Evolutionary conservation across 2,113 vertebrate genomes (phyloP).

Genomic region (Eudyptes chrysolophus): DNA sequence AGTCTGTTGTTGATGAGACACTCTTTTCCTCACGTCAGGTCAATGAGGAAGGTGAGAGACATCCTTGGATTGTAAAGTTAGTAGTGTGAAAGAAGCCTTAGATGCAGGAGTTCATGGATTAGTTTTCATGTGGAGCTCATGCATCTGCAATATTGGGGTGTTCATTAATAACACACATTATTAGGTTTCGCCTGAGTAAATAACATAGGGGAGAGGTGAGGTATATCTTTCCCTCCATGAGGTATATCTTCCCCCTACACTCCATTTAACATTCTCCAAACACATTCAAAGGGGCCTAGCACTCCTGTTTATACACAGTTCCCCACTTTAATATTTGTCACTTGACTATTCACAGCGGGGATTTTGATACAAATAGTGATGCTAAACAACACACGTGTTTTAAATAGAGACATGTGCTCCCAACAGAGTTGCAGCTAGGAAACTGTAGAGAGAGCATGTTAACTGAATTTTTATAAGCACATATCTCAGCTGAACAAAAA

Average conservation of each 20-base stretch:
- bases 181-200: neutral
- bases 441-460: constrained; percentile 25
- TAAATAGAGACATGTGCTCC: constrained; percentile 35
- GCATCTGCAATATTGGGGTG: neutral
- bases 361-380: constrained; percentile 30
- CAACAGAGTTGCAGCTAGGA: constrained; percentile 28
- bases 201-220: neutral
- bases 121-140: neutral
- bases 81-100: neutral
- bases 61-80: neutral
- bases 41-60: neutral
- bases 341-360: constrained; percentile 50
- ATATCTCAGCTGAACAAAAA: constrained; percentile 40
- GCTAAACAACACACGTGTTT: constrained; percentile 46
- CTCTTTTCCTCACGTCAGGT: neutral
- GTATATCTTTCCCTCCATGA: neutral
- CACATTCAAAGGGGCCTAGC: neutral
- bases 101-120: neutral
- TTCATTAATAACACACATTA: neutral
- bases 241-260: neutral
- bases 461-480: constrained; percentile 56
- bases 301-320: constrained; percentile 1
- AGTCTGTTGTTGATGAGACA: neutral
- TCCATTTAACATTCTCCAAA: constrained; percentile 16
- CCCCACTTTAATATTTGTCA: constrained; percentile 46